Evolutionary conservation across 2,113 vertebrate species (phyloP).

Genomic region (Psittacus erithacus): DNA sequence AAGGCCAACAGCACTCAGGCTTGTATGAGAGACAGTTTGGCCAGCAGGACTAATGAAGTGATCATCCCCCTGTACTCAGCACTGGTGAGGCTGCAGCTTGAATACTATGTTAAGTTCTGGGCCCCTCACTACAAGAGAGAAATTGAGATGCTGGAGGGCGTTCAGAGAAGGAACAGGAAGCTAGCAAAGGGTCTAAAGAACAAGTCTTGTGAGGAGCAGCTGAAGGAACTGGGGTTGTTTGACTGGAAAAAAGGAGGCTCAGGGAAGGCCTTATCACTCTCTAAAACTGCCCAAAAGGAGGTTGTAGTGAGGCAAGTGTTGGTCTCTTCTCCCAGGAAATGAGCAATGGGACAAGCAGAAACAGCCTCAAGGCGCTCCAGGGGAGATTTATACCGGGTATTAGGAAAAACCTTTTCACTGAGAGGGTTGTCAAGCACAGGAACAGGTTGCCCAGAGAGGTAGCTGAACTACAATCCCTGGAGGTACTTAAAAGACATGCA

Average conservation of each 20-base stretch:
- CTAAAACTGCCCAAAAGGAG: background rate
- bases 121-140: too few species aligned
- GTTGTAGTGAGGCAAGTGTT: background rate
- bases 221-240: background rate
- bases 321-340: background rate
- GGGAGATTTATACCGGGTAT: background rate
- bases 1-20: background rate
- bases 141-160: background rate
- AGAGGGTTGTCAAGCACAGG: background rate
- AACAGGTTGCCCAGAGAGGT: background rate
- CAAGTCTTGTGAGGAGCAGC: background rate
- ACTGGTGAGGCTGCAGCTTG: background rate
- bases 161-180: background rate
- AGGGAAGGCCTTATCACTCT: background rate
- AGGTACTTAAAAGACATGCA: background rate
- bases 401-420: background rate
- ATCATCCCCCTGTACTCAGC: too few species aligned
- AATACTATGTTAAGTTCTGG: background rate
- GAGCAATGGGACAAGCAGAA: background rate
- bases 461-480: background rate
- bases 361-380: background rate
- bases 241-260: background rate
- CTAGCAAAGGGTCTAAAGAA: background rate
- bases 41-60: background rate
- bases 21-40: background rate